These are phyloP conservation scores for Choloepus hoffmanni DNA, from an alignment of 2,113 vertebrate species.

Conservation along the genomic window DNA sequence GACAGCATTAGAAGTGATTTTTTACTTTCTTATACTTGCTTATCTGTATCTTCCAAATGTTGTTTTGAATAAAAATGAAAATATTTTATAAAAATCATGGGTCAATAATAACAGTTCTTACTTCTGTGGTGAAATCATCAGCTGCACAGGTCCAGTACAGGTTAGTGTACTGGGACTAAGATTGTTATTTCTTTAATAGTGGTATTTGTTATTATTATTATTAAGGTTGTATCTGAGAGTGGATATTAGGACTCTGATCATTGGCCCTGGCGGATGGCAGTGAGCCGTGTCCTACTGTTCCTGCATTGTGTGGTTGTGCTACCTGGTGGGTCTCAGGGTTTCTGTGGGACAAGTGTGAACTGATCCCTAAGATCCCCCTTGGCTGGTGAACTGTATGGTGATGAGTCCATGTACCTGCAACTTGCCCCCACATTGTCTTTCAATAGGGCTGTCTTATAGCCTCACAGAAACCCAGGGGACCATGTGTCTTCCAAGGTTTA, in stretches of 20 bases:
- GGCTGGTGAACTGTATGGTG: background rate
- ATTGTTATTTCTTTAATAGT: background rate
- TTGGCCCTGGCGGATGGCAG: background rate
- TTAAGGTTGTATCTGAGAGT: background rate
- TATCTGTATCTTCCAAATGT: background rate
- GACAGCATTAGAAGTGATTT: background rate
- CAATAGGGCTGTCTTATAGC: background rate
- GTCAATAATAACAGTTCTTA: background rate
- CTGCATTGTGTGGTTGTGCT: background rate
- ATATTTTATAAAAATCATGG: constrained; percentile 28
- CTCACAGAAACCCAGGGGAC: background rate
- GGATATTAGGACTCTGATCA: too few relatives aligned
- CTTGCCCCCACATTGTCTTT: background rate
- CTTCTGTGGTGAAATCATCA: background rate
- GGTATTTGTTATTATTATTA: background rate
- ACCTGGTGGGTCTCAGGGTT: background rate
- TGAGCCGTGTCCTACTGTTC: background rate
- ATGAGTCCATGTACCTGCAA: background rate
- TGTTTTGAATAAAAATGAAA: constrained; percentile 17
- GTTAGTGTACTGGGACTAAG: background rate
- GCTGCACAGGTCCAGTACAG: background rate
- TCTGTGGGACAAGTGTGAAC: background rate
- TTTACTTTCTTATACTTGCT: background rate
- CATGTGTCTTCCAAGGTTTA: background rate
- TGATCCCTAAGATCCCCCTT: background rate